phyloP scores from a whole-genome alignment of 2,888 invertebrate species.

The Mesoligia furuncula region DNA sequence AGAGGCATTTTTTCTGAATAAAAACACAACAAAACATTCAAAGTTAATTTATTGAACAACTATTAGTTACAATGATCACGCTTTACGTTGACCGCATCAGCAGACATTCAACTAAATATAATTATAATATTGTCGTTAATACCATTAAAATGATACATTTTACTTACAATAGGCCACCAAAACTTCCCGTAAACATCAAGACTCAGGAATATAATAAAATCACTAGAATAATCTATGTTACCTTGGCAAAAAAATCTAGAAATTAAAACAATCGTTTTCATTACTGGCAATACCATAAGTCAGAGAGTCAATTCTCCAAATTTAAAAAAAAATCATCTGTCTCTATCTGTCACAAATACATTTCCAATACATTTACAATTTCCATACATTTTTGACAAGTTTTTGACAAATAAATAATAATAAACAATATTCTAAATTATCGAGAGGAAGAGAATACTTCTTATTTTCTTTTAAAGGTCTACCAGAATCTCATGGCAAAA shows the following conservation, averaged over 20 bases:
- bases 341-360: background rate
- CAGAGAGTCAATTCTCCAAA: background rate
- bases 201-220: slow-evolving; percentile 23
- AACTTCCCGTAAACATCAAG: slow-evolving; percentile 25
- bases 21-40: slow-evolving; percentile 43
- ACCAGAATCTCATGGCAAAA: too few relatives aligned
- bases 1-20: slow-evolving; percentile 4
- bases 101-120: slow-evolving; percentile 45
- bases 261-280: background rate
- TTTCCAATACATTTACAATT: too few relatives aligned
- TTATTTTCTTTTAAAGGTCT: background rate
- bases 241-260: slow-evolving; percentile 18
- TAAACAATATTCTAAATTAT: background rate
- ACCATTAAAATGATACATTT: slow-evolving; percentile 41
- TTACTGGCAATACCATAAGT: background rate
- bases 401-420: too few relatives aligned
- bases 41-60: slow-evolving; percentile 61
- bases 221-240: slow-evolving; percentile 7
- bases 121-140: slow-evolving; percentile 55
- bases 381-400: background rate
- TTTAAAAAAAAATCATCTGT: too few relatives aligned
- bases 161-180: slow-evolving; percentile 49
- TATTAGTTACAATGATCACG: slow-evolving; percentile 56
- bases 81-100: slow-evolving; percentile 29
- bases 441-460: background rate